phyloP scores from a whole-genome alignment of 2,113 vertebrate species.

The Piprites chloris region DNA sequence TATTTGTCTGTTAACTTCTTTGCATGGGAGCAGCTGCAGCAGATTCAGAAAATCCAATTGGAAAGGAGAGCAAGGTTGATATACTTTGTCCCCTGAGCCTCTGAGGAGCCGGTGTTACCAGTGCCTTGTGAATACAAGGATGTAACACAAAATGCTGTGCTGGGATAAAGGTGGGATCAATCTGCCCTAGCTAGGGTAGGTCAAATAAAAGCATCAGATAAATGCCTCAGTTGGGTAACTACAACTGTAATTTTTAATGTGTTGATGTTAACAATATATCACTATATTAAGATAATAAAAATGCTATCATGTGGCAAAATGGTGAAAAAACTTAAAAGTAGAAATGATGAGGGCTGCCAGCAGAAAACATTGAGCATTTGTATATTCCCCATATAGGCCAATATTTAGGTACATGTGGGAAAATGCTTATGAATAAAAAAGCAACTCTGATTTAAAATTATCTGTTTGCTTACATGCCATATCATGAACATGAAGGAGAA shows the following conservation, averaged over 20 bases:
- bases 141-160: neutral
- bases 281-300: neutral
- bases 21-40: neutral
- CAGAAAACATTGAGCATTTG: neutral
- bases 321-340: neutral
- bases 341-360: neutral
- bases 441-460: neutral
- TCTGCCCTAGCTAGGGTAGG: neutral
- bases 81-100: neutral
- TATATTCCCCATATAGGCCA: neutral
- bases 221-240: neutral
- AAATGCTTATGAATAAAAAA: neutral
- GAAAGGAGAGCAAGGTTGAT: neutral
- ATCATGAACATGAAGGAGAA: accelerated
- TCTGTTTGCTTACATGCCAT: neutral
- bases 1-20: neutral
- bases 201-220: neutral
- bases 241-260: neutral
- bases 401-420: neutral
- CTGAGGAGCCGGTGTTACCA: neutral
- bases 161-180: neutral
- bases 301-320: neutral
- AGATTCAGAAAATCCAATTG: neutral
- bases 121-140: neutral
- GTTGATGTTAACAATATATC: neutral